Evolutionary conservation across 2,113 vertebrate species (phyloP).

Genomic region (Lagopus muta): DNA sequence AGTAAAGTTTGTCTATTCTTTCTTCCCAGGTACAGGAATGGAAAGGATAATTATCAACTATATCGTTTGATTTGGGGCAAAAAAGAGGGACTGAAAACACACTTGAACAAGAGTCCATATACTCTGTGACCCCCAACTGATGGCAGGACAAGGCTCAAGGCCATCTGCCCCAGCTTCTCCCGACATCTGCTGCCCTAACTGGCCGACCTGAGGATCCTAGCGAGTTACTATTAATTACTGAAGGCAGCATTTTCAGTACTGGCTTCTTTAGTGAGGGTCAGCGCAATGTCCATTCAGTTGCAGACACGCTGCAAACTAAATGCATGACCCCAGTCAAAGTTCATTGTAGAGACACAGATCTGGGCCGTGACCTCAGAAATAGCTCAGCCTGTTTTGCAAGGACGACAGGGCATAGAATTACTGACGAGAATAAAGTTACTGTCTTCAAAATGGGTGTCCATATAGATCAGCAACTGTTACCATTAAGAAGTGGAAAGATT

Average conservation of each 20-base stretch:
- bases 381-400: constrained; percentile 25
- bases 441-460: not conserved
- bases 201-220: constrained; percentile 7
- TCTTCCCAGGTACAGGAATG: not conserved
- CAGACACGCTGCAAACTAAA: constrained; percentile 38
- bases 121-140: not conserved
- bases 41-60: not conserved
- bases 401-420: not conserved
- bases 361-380: constrained; percentile 45
- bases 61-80: not conserved
- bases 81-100: not conserved
- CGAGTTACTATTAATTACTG: not conserved
- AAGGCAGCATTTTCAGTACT: constrained; percentile 23
- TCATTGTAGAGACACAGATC: constrained; percentile 32
- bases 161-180: constrained; percentile 59
- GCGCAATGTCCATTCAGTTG: not conserved
- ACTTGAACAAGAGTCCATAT: not conserved
- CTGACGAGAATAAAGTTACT: not conserved
- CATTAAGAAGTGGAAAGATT: not conserved
- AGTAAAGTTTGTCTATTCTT: not conserved
- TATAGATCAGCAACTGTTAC: not conserved
- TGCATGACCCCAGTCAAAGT: constrained; percentile 67
- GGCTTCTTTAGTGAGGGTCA: constrained; percentile 38
- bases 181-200: constrained; percentile 59
- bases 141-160: constrained; percentile 28